These are phyloP conservation scores for Margarornis squamiger DNA, from an alignment of 2,797 vertebrate species.

Conservation along the genomic window DNA sequence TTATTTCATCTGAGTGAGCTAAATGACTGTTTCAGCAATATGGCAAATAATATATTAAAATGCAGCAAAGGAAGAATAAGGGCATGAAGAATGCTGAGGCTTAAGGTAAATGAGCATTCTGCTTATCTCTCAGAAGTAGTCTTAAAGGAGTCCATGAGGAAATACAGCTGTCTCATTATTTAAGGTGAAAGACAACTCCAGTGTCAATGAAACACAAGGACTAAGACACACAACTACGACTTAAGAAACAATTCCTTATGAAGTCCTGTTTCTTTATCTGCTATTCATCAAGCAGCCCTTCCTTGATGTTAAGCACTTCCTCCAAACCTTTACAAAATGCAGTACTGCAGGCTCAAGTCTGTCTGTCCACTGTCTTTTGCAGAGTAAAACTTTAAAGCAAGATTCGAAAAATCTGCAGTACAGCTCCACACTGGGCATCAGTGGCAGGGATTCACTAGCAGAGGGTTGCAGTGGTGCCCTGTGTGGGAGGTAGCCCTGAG, in stretches of 20 bases:
- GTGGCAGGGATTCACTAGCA: neutral
- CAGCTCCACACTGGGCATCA: neutral
- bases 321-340: neutral
- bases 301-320: neutral
- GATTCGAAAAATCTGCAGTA: neutral
- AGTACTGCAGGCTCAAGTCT: neutral
- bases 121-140: neutral
- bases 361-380: neutral
- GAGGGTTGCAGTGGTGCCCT: neutral
- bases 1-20: neutral
- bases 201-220: neutral
- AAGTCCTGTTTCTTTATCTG: neutral
- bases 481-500: neutral
- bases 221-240: neutral
- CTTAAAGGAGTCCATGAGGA: neutral
- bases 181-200: neutral
- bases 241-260: neutral
- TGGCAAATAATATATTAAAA: neutral
- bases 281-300: neutral
- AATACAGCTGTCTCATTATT: neutral
- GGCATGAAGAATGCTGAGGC: neutral
- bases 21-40: neutral
- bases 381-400: neutral
- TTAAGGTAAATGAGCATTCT: neutral
- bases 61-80: neutral